Conservation (phyloP, 2,113 vertebrate genomes). For the Mola mola region DNA sequence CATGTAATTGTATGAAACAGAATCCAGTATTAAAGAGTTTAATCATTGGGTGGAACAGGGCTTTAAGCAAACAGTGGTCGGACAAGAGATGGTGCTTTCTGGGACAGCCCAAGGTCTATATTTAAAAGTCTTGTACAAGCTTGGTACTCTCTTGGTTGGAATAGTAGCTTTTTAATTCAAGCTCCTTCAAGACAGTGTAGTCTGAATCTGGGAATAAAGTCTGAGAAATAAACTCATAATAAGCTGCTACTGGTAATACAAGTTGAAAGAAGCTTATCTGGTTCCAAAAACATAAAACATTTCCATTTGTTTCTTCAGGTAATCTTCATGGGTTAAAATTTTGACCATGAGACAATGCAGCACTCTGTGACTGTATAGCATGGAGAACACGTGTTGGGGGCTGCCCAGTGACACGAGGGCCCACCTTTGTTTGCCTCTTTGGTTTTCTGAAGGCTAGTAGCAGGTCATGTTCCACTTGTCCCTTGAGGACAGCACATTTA, state of each 20-base stretch:
- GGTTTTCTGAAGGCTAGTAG: slow-evolving; percentile 71
- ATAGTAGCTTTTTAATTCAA: not conserved
- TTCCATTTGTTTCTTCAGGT: not conserved
- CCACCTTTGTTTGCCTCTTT: slow-evolving; percentile 73
- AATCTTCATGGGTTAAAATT: not conserved
- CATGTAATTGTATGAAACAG: too few species aligned
- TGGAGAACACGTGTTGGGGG: slow-evolving; percentile 20
- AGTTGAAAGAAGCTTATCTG: slow-evolving; percentile 19
- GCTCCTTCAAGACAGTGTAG: slow-evolving; percentile 5
- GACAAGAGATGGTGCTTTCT: not conserved
- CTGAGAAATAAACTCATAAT: too few species aligned
- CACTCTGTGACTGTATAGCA: too few species aligned
- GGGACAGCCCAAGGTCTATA: not conserved
- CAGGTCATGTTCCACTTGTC: slow-evolving; percentile 81
- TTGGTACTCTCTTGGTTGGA: not conserved
- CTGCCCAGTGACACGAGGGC: slow-evolving; percentile 36
- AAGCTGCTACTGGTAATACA: slow-evolving; percentile 27
- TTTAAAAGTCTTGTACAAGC: not conserved
- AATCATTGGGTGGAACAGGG: too few species aligned
- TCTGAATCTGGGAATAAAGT: too few species aligned
- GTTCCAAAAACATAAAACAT: slow-evolving; percentile 6
- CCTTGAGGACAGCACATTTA: slow-evolving; percentile 53
- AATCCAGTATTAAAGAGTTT: too few species aligned
- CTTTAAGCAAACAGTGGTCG: not conserved
- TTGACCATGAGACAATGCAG: not conserved